Base-by-base conservation (phyloP, 2,888 invertebrate species). In the Julus scandinavius region DNA sequence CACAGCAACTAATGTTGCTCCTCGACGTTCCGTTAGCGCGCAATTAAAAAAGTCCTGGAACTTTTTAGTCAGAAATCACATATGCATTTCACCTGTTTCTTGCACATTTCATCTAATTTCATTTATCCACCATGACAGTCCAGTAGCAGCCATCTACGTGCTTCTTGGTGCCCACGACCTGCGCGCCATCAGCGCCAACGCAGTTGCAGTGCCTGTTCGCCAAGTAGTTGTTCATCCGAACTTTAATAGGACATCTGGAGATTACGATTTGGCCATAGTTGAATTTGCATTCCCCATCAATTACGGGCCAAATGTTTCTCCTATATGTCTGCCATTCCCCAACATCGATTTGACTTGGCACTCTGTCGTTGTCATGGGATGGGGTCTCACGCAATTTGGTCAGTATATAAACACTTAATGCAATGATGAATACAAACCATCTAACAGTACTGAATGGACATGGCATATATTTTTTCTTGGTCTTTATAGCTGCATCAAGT, bases 311-410 rank as follows among this genome's bases (percentile, higher is more conserved):
- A 88, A 88, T 17, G 45, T 88, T 17, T 49, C 88, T 49, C 88
- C 88, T 2, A 88, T 88, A 15, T 88, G 88, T 41, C 45, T 88
- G 45, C 88, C 88, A 6, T 88, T 88, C 54, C 88, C 88, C 7
- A 88, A 88, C 45, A 9, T 38, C n/a, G 88, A 88, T 20, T n/a
- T 88, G 15, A 88, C 85, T 2, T 88, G 88, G 88, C 85, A 88
- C 9, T 50, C 85, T 9, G 88, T 88, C 15, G 41, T 88, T 15
- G 85, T 85, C 54, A 88, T 88, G 88, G 88, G 88, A 50, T 88
- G 88, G 88, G 88, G 88, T 9, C 88, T 88, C 50, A 88, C 88
- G n/a, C 85, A 54, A 45, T 88, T 58, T 83, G 40, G 88, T 88
- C 9, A 84, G 84, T 40, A 9, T 3, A 38, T 84, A 9, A 80